Conservation (phyloP, 23 tunicate species). For the Oikopleura vanhoeffeni region DNA sequence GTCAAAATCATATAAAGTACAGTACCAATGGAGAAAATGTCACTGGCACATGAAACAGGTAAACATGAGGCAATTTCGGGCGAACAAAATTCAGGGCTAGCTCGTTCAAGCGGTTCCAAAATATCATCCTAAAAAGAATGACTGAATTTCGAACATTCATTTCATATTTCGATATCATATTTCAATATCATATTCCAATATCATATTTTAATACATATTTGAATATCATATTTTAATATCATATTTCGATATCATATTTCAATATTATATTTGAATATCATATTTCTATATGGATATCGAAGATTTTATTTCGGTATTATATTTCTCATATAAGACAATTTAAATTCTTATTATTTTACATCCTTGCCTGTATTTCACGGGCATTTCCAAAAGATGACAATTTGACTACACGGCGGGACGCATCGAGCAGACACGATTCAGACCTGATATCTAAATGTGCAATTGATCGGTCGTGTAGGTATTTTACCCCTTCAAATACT, state of each 20-base stretch:
- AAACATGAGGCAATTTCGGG: background rate
- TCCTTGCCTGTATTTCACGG: background rate
- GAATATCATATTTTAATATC: no score
- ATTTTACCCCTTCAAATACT: background rate
- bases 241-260: no score
- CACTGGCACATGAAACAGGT: background rate
- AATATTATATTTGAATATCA: no score
- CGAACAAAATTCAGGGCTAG: background rate
- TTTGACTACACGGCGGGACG: background rate
- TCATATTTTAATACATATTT: no score
- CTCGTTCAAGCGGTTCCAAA: background rate
- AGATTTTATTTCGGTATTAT: no score
- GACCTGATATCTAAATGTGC: background rate
- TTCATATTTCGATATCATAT: no score
- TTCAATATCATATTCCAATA: no score
- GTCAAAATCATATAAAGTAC: background rate
- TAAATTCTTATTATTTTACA: no score
- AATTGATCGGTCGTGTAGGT: background rate
- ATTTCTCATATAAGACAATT: no score
- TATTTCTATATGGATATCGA: no score
- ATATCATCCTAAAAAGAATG: background rate
- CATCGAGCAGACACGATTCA: background rate
- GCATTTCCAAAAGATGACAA: background rate
- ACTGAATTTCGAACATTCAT: no score
- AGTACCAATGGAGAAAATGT: background rate